These are phyloP conservation scores for Petromus typicus DNA, from an alignment of 2,113 vertebrate genomes.

Conservation along the genomic window DNA sequence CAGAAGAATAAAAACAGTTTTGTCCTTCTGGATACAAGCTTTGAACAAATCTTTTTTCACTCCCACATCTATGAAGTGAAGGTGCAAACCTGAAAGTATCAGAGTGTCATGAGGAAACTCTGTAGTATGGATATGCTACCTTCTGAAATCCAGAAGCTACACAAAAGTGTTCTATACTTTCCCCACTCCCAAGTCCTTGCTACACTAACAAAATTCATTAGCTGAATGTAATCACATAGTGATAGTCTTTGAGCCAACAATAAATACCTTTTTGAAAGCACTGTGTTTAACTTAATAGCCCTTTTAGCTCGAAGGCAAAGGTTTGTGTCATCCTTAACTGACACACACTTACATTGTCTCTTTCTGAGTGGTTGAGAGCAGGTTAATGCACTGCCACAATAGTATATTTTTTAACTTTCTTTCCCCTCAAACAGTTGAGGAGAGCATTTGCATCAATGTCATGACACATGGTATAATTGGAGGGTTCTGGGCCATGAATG, in stretches of 20 bases:
- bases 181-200: slow-evolving; percentile 70
- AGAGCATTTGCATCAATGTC: background rate
- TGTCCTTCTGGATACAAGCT: background rate
- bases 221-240: slow-evolving; percentile 78
- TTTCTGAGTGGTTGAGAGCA: slow-evolving; percentile 15
- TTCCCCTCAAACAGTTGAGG: background rate
- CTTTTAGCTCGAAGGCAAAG: slow-evolving; percentile 70
- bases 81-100: background rate
- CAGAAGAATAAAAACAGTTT: background rate
- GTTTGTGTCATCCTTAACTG: slow-evolving; percentile 63
- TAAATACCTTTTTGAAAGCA: slow-evolving; percentile 81
- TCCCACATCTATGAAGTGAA: background rate
- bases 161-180: slow-evolving; percentile 59
- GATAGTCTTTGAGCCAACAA: slow-evolving; percentile 81
- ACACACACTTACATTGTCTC: background rate
- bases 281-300: slow-evolving; percentile 65
- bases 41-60: slow-evolving; percentile 21
- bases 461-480: background rate
- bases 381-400: background rate
- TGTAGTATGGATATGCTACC: slow-evolving; percentile 30
- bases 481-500: background rate
- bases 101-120: background rate
- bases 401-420: fast-evolving
- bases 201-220: slow-evolving; percentile 84
- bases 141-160: slow-evolving; percentile 72